Base-by-base conservation (phyloP, 1,140 invertebrate species). In the Oscheius sp. region DNA sequence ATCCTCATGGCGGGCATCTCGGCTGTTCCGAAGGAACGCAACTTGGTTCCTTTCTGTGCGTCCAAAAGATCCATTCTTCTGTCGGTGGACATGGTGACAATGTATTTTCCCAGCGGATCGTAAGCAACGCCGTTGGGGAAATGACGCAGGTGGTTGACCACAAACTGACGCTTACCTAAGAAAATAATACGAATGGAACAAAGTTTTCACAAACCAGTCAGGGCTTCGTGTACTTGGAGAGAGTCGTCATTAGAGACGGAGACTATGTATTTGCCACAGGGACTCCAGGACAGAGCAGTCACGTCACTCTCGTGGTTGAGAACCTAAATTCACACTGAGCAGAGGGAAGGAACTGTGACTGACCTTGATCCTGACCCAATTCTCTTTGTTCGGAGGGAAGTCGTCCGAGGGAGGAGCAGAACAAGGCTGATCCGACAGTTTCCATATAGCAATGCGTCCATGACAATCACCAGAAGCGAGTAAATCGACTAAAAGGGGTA, bases 121-220 rank as follows among this genome's bases (percentile, higher is more conserved):
- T 75, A 77, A 20, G 68, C 49, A 13, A 77, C 55, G n/a, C 76
- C 76, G 31, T 77, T 77, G 1, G 76, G 76, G 35, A 75, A 75
- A 20, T 74, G 34, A 1, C 75, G 59, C 13, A 76, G 70, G 29
- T 77, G 61, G 23, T 42, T 42, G 1, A 78, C 46, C 3, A 49
- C n/a, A 42, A 72, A 67, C 7, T 73, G 18, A 2, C 75, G 66
- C 42, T 77, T 77, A 20, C 76, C 76, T 77, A 36, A 35, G 73
- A 46, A 36, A 23, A n/a, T 45, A 68, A 52, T 34, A 55, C 69
- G n/a, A 36, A 67, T 23, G 15, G 28, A 66, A 10, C 15, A 0
- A 66, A n/a, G 10, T 7, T 20, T n/a, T 61, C 7, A 31, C 23
- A 32, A n/a, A 77, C 76, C 76, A 20, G 76, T 63, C 3, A 66